phyloP scores from a whole-genome alignment of 1,140 invertebrate species.

The Drosophila ambigua region DNA sequence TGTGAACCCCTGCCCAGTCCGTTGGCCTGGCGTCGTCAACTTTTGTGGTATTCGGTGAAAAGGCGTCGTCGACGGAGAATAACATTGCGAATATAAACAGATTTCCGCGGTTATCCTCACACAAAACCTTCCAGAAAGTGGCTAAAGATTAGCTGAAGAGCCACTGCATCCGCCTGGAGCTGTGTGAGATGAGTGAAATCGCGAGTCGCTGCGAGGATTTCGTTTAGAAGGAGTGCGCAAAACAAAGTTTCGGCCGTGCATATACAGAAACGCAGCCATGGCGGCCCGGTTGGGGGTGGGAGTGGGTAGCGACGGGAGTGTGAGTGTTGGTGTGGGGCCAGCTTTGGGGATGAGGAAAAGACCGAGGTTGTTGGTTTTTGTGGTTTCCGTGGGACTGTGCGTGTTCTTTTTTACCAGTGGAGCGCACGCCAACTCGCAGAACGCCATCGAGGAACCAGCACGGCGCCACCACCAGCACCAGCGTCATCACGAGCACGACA shows the following conservation, averaged over 20 bases:
- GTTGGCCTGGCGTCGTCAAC: conserved; percentile 44
- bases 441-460: conserved; percentile 63
- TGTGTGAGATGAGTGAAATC: conserved; percentile 20
- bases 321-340: conserved; percentile 25
- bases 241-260: conserved; percentile 13
- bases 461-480: conserved; percentile 72
- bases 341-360: conserved; percentile 8
- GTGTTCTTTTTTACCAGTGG: conserved; percentile 68
- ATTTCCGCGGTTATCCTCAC: conserved; percentile 7
- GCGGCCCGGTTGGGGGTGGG: conserved; percentile 39
- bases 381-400: conserved; percentile 53
- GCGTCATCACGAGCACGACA: conserved; percentile 41
- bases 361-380: conserved; percentile 1
- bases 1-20: conserved; percentile 43
- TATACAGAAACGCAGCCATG: conserved; percentile 56
- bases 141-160: background rate
- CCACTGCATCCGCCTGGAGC: background rate
- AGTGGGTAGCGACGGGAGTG: conserved; percentile 19
- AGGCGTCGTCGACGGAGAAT: conserved; percentile 31
- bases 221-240: conserved; percentile 15
- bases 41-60: conserved; percentile 77
- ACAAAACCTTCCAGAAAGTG: conserved; percentile 2
- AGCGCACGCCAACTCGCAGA: conserved; percentile 59
- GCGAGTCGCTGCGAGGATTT: background rate
- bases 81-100: conserved; percentile 42